Conservation (phyloP, 2,113 vertebrate genomes). For the Pluvianellus socialis region DNA sequence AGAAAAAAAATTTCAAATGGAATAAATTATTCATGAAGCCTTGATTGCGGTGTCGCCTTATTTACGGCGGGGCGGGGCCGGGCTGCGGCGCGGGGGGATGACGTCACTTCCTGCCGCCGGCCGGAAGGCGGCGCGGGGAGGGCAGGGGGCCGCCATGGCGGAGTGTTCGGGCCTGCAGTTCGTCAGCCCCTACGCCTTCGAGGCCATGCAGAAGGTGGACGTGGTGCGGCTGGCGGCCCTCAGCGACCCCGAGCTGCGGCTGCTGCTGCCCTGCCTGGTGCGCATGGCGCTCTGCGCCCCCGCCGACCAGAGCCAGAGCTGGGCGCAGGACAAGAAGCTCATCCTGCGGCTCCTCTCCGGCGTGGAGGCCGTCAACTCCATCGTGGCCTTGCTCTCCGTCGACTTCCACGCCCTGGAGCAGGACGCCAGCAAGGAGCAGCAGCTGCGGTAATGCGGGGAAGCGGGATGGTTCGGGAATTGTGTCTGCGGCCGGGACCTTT, state of each 20-base stretch:
- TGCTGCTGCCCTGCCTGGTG: slow-evolving; percentile 93
- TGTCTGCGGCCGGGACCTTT: no score
- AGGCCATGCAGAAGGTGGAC: slow-evolving; percentile 98
- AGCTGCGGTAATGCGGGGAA: slow-evolving; percentile 83
- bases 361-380: slow-evolving; percentile 97
- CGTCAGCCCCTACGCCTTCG: slow-evolving; percentile 93
- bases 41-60: slow-evolving; percentile 56
- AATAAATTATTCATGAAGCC: slow-evolving; percentile 82
- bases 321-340: slow-evolving; percentile 98
- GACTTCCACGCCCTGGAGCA: slow-evolving; percentile 98
- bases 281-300: slow-evolving; percentile 97
- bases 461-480: no score
- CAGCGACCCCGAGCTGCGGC: slow-evolving; percentile 91
- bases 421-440: slow-evolving; percentile 96
- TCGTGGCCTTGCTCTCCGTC: slow-evolving; percentile 94
- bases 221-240: slow-evolving; percentile 89
- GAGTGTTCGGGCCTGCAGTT: slow-evolving; percentile 88
- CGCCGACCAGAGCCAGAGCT: slow-evolving; percentile 94
- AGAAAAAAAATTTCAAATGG: slow-evolving; percentile 67
- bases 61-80: not conserved
- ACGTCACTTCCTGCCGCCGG: not conserved
- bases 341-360: slow-evolving; percentile 95
- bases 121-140: not conserved
- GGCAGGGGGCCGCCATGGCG: slow-evolving; percentile 71
- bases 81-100: rapidly evolving